These are phyloP conservation scores for Periophthalmus modestus DNA, from an alignment of 2,113 vertebrate genomes.

Conservation along the genomic window DNA sequence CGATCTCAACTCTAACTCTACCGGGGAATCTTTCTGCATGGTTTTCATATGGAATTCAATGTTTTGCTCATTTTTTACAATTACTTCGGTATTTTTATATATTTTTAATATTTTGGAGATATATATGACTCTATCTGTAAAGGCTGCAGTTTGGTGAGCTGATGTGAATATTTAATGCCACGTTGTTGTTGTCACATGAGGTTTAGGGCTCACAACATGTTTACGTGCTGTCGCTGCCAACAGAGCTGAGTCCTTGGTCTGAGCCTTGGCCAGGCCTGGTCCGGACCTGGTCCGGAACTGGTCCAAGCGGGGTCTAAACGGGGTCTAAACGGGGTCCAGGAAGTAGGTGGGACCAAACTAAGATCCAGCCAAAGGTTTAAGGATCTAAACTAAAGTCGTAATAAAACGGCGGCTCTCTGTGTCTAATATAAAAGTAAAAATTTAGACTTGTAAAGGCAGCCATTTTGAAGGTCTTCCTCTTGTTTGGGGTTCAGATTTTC, in stretches of 20 bases:
- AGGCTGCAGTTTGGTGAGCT: conserved; percentile 71
- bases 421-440: background rate
- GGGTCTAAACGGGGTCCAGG: background rate
- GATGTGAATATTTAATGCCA: conserved; percentile 69
- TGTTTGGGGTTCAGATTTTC: background rate
- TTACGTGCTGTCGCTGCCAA: conserved; percentile 15
- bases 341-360: background rate
- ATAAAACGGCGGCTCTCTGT: too few species aligned
- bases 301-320: background rate
- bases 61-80: conserved; percentile 83
- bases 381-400: too few species aligned
- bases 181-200: conserved; percentile 59
- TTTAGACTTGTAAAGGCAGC: background rate
- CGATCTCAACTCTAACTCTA: conserved; percentile 62
- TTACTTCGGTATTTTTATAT: conserved; percentile 85
- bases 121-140: conserved; percentile 75
- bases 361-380: background rate
- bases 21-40: conserved; percentile 74
- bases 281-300: background rate
- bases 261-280: background rate
- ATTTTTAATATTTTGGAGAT: conserved; percentile 84
- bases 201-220: conserved; percentile 64
- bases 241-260: background rate
- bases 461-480: background rate
- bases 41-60: conserved; percentile 79